Base-by-base conservation (phyloP, 2,888 invertebrate genomes). In the Zaprionus lineosus region DNA sequence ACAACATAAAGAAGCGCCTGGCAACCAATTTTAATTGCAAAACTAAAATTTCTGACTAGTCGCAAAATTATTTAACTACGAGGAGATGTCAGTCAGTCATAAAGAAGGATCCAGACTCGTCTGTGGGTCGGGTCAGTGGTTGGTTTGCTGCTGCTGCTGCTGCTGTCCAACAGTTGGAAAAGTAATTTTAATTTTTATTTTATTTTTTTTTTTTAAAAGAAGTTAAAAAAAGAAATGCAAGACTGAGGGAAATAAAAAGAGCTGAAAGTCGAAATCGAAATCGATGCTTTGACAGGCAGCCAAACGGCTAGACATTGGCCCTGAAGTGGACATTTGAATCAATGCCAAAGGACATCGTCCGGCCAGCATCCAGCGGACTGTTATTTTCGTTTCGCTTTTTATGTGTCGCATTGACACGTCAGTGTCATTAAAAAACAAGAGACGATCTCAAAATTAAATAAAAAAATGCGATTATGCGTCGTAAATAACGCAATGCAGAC, bases 391-490 rank as follows among this genome's bases (percentile, higher is more conserved):
- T 57, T 75, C 41, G 11, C 24, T 52, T 40, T 55, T 53, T 46
- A 36, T 61, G 58, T 76, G 77, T 50, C 81, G 84, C 77, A 83
- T 79, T 36, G 81, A 79, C 81, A 83, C 77, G 84, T 67, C 77
- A 79, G 64, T 60, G 59, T 79, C 84, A 70, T 84, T 84, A 68
- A 81, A 64, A 76, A 59, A 44, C 28, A 58, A 37, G 51, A 58
- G 75, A 64, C 74, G 40, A 55, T n/a, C 50, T 60, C 61, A 9
- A 57, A 66, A 81, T 81, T 74, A 82, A 84, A 81, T 82, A 84
- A 84, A 84, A n/a, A 82, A 82, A 72, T 74, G 74, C 72, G 82
- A 84, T 78, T 84, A 84, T 82, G 52, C 58, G 29, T 65, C 70
- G 61, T 84, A 78, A 78, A 78, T 67, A 81, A 71, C 62, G 59